phyloP scores from a whole-genome alignment of 2,888 invertebrate genomes.

The Rotaria magnacalcarata region DNA sequence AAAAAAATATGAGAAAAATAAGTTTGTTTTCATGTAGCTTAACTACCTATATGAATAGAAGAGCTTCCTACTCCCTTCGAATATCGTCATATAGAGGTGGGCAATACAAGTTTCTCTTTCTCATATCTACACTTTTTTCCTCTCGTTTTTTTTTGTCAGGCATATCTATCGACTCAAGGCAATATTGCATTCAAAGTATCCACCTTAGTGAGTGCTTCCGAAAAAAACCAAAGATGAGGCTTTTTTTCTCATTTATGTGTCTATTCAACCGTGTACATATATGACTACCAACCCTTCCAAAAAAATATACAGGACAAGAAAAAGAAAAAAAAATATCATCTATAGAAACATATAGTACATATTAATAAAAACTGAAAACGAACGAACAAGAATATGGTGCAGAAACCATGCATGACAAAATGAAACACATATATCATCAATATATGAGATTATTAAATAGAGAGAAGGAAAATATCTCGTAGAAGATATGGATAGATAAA shows the following conservation, averaged over 20 bases:
- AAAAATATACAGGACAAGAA: neutral
- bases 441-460: neutral
- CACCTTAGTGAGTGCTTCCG: neutral
- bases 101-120: neutral
- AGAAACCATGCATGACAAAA: slow-evolving; percentile 21
- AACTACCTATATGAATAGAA: neutral
- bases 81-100: neutral
- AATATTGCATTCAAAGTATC: neutral
- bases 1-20: neutral
- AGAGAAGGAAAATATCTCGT: neutral
- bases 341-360: neutral
- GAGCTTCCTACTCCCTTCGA: neutral
- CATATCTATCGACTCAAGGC: neutral
- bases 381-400: neutral
- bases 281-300: neutral
- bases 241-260: neutral
- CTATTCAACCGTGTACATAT: slow-evolving; percentile 16
- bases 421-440: neutral
- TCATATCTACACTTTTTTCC: neutral
- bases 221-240: neutral
- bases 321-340: neutral
- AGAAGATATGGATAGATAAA: neutral
- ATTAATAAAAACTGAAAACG: neutral
- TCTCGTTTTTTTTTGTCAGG: neutral
- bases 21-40: neutral